phyloP scores from a whole-genome alignment of 2,113 vertebrate genomes.

The Petrocephalus microphthalmus region DNA sequence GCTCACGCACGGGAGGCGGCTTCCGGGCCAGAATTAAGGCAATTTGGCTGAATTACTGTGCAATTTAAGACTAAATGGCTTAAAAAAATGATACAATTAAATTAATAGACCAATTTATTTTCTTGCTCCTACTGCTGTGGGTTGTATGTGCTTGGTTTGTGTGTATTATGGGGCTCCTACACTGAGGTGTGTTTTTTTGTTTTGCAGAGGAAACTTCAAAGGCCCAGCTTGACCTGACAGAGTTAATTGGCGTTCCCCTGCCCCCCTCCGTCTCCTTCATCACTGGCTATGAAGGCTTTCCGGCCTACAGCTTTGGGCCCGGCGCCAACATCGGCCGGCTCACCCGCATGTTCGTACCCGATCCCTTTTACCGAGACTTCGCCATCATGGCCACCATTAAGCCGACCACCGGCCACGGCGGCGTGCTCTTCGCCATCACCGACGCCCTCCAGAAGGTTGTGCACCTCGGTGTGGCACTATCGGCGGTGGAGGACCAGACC shows the following conservation, averaged over 20 bases:
- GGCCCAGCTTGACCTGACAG: slow-evolving; percentile 76
- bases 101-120: slow-evolving; percentile 7
- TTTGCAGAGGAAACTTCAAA: slow-evolving; percentile 61
- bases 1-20: background rate
- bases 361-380: slow-evolving; percentile 78
- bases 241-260: slow-evolving; percentile 89
- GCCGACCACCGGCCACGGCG: slow-evolving; percentile 66
- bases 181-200: slow-evolving; percentile 20
- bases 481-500: slow-evolving; percentile 68
- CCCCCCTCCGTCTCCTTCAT: slow-evolving; percentile 89
- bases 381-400: slow-evolving; percentile 71
- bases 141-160: background rate
- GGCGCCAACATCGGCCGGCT: slow-evolving; percentile 83
- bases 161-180: background rate
- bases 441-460: slow-evolving; percentile 82
- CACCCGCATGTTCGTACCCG: slow-evolving; percentile 72
- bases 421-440: slow-evolving; percentile 83
- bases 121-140: background rate
- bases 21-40: background rate
- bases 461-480: slow-evolving; percentile 76
- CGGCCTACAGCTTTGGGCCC: slow-evolving; percentile 82
- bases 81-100: slow-evolving; percentile 13
- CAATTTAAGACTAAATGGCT: slow-evolving; percentile 4
- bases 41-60: background rate
- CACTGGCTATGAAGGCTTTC: slow-evolving; percentile 83